These are phyloP conservation scores for Pipistrellus nathusii DNA, from an alignment of 2,797 vertebrate genomes.

Conservation along the genomic window DNA sequence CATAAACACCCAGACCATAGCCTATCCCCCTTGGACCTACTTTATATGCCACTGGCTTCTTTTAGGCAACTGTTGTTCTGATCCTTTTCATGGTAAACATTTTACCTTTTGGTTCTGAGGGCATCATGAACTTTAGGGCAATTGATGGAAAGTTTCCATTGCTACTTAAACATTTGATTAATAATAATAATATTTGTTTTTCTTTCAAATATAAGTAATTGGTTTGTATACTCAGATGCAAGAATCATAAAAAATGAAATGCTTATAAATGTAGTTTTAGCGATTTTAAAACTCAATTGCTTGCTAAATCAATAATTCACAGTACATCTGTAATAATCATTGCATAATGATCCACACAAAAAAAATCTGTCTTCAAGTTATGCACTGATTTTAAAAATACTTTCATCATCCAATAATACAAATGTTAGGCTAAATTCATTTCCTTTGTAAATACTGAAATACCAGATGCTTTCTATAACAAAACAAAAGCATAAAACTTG, in stretches of 20 bases:
- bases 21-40: not conserved
- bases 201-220: conserved; percentile 54
- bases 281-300: conserved; percentile 65
- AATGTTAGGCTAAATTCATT: conserved; percentile 69
- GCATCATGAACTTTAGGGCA: conserved; percentile 16
- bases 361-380: conserved; percentile 67
- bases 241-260: conserved; percentile 62
- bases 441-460: conserved; percentile 72
- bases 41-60: not conserved
- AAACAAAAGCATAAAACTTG: conserved; percentile 73
- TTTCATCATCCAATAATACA: conserved; percentile 67
- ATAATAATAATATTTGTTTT: conserved; percentile 42
- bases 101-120: conserved; percentile 18
- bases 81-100: not conserved
- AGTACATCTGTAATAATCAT: conserved; percentile 73
- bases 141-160: conserved; percentile 21
- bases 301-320: conserved; percentile 75
- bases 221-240: not conserved
- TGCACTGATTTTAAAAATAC: conserved; percentile 73
- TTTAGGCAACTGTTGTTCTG: not conserved
- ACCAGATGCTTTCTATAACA: conserved; percentile 74
- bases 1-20: not conserved
- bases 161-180: conserved; percentile 34
- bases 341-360: conserved; percentile 43
- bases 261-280: conserved; percentile 65